Conservation (phyloP, 1,140 invertebrate species). For the Drosophila busckii region DNA sequence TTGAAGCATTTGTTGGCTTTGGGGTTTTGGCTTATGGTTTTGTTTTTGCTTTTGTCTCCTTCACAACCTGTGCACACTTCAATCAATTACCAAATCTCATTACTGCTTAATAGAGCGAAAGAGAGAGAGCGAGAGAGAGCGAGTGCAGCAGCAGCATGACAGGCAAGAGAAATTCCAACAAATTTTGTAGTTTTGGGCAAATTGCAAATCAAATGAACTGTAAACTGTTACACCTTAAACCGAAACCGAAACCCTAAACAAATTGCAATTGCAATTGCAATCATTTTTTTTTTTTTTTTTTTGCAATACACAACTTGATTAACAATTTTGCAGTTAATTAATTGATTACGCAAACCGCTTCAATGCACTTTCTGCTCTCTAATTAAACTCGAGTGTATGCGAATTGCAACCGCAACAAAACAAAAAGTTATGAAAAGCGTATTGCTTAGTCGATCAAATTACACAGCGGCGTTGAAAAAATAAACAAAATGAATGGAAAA, state of each 20-base stretch:
- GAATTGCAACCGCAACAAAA: slow-evolving; percentile 47
- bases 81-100: slow-evolving; percentile 76
- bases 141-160: no score
- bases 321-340: slow-evolving; percentile 71
- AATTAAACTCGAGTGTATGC: slow-evolving; percentile 62
- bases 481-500: slow-evolving; percentile 23
- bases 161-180: slow-evolving; percentile 25
- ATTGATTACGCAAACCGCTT: slow-evolving; percentile 66
- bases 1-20: slow-evolving; percentile 32
- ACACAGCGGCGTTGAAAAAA: background rate
- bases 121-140: no score
- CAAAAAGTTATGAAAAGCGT: no score
- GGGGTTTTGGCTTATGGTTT: slow-evolving; percentile 25
- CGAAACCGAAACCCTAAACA: background rate
- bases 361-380: slow-evolving; percentile 40
- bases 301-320: slow-evolving; percentile 58
- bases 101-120: slow-evolving; percentile 68
- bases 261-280: background rate
- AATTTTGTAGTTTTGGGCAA: slow-evolving; percentile 9
- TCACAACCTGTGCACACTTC: slow-evolving; percentile 39
- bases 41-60: slow-evolving; percentile 12
- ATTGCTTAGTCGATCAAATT: background rate
- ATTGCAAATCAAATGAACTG: slow-evolving; percentile 35
- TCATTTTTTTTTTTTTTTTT: slow-evolving; percentile 14
- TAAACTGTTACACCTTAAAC: slow-evolving; percentile 1